Evolutionary conservation across 1,140 invertebrate genomes (phyloP), one percentile per base, ranked within the genome.

Genomic region (Drosophila trapezifrons): DNA sequence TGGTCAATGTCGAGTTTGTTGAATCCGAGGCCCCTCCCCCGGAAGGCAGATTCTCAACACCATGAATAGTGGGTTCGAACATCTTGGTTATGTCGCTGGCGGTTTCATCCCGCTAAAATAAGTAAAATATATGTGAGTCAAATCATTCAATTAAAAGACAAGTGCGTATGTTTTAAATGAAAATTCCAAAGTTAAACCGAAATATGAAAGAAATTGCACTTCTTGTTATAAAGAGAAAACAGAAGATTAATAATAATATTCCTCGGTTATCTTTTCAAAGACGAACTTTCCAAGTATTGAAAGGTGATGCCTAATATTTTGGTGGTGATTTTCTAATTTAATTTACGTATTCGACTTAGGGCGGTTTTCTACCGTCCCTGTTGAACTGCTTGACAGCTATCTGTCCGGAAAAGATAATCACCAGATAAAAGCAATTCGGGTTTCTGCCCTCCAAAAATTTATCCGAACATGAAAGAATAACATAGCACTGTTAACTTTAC

Each of bases 41-140:
- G 22, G 62, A 49, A 8, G 65, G 32, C 43, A 76, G 38, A 15
- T 76, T 32, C 35, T 91, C 91, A 22, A 78, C 58, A 27, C 77
- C 66, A 52, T 91, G 78, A 9, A 84, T 80, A 25, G 81, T 76
- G 6, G 90, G 74, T 51, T 92, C 91, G 55, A 91, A 92, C 89
- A 92, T 91, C 78, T 92, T 91, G 7, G 90, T 91, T 37, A 92
- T 76, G 73, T 91, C 90, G 69, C 81, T 92, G 55, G 92, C 89
- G 55, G 92, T 92, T 79, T 93, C 93, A 91, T 93, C 93, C 59
- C 92, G 87, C 93, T 93, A 90, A 66, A 91, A 80, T 43, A 37
- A 40, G 37, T 60, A 37, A 9, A 6, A 57, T 38, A 55, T 32
- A 70, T 57, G 63, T 74, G 22, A 74, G 65, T 81, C 32, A 67